phyloP scores from a whole-genome alignment of 1,140 invertebrate species.

The Drosophila ironensis region DNA sequence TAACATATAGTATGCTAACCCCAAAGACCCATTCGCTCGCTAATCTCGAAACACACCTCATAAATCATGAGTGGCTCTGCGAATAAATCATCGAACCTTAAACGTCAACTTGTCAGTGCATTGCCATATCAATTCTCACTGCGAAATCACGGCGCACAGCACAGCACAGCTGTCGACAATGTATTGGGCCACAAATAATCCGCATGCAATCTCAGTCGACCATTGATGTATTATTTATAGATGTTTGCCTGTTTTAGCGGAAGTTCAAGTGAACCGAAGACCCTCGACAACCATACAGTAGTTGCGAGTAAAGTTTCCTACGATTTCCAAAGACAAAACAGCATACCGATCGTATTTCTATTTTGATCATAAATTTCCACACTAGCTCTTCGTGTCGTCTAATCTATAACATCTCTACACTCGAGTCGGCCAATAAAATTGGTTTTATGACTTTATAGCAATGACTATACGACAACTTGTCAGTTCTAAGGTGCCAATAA shows the following conservation, averaged over 20 bases:
- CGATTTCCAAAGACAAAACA: neutral
- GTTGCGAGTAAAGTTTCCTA: neutral
- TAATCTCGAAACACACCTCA: constrained; percentile 69
- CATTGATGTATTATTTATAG: constrained; percentile 32
- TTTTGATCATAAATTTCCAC: constrained; percentile 59
- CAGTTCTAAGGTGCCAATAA: constrained; percentile 51
- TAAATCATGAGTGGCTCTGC: constrained; percentile 47
- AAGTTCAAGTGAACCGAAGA: neutral
- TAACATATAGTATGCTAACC: constrained; percentile 29
- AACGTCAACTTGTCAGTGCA: constrained; percentile 59
- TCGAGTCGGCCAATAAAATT: constrained; percentile 52
- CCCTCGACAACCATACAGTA: too few species aligned
- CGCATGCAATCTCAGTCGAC: constrained; percentile 31
- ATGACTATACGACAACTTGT: constrained; percentile 57
- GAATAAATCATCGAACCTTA: constrained; percentile 66
- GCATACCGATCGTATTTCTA: neutral
- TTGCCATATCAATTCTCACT: constrained; percentile 47
- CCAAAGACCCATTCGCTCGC: constrained; percentile 37
- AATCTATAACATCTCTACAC: constrained; percentile 59
- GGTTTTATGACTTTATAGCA: constrained; percentile 49
- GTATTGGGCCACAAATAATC: constrained; percentile 41
- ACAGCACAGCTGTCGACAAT: constrained; percentile 39
- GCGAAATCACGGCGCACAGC: constrained; percentile 51
- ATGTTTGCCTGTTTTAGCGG: neutral
- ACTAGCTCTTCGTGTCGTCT: constrained; percentile 30